Conservation (phyloP, 2,797 vertebrate species). For the Molossus molossus region DNA sequence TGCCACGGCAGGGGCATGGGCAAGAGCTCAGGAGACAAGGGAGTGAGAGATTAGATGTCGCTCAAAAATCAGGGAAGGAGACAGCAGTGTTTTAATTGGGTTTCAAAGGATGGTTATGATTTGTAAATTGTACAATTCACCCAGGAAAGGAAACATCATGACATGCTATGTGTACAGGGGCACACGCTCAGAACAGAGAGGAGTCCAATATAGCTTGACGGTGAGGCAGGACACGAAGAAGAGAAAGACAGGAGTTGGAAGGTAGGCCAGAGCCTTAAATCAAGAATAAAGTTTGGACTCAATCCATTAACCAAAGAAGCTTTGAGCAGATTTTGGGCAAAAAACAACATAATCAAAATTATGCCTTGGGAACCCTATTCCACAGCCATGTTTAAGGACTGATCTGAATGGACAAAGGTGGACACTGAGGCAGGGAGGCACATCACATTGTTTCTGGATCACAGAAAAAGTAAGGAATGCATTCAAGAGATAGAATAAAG, state of each 20-base stretch:
- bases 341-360: not conserved
- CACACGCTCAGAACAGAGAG: not conserved
- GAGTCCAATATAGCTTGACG: not conserved
- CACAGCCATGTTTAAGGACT: not conserved
- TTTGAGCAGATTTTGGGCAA: not conserved
- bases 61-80: not conserved
- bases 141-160: not conserved
- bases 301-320: not conserved
- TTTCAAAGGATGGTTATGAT: conserved; percentile 7
- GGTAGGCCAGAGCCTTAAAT: not conserved
- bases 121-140: not conserved
- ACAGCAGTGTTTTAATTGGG: not conserved
- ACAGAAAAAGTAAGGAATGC: not conserved
- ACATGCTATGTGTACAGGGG: not conserved
- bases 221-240: not conserved
- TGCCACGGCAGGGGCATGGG: rapidly evolving
- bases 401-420: not conserved
- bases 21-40: not conserved
- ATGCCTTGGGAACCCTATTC: not conserved
- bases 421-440: not conserved
- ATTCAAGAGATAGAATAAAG: not conserved
- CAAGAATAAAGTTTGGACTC: not conserved
- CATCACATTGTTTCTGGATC: not conserved
- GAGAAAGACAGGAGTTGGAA: not conserved
- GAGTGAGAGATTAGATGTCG: not conserved